phyloP scores from a whole-genome alignment of 2,888 invertebrate species.

The Criorhina ranunculi region DNA sequence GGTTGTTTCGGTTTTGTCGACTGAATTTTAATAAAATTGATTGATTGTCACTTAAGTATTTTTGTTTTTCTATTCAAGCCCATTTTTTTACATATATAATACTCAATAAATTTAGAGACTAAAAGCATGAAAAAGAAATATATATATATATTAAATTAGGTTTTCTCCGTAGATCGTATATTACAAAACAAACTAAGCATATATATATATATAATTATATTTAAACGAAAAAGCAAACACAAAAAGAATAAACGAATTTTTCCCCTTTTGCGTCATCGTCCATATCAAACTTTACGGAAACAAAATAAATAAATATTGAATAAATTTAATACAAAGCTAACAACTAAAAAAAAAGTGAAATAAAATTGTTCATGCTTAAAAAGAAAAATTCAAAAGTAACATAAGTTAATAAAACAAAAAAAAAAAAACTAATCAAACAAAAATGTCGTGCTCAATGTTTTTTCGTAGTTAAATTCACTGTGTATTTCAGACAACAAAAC shows the following conservation, averaged over 20 bases:
- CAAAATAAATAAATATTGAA: conserved; percentile 24
- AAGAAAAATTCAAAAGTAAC: conserved; percentile 2
- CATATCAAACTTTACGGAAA: conserved; percentile 76
- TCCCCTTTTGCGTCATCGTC: conserved; percentile 76
- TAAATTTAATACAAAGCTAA: conserved; percentile 44
- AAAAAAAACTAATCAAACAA: conserved; percentile 57
- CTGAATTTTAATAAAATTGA: conserved; percentile 73
- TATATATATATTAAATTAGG: conserved; percentile 51
- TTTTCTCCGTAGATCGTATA: conserved; percentile 70
- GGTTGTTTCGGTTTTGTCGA: conserved; percentile 50
- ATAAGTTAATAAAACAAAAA: not conserved
- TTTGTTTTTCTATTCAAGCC: conserved; percentile 20
- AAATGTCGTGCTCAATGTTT: conserved; percentile 75
- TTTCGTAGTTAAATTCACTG: conserved; percentile 65
- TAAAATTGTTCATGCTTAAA: conserved; percentile 62
- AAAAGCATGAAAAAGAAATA: conserved; percentile 46
- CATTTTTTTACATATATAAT: conserved; percentile 36
- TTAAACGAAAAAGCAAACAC: conserved; percentile 61
- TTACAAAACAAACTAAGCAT: conserved; percentile 31
- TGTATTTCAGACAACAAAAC: conserved; percentile 56
- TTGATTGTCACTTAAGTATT: conserved; percentile 47
- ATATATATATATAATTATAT: conserved; percentile 56
- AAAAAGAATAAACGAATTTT: conserved; percentile 73
- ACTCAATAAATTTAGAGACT: conserved; percentile 74
- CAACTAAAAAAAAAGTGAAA: conserved; percentile 35